phyloP scores from a whole-genome alignment of 2,797 vertebrate genomes.

The Hippopotamyrus pictus region DNA sequence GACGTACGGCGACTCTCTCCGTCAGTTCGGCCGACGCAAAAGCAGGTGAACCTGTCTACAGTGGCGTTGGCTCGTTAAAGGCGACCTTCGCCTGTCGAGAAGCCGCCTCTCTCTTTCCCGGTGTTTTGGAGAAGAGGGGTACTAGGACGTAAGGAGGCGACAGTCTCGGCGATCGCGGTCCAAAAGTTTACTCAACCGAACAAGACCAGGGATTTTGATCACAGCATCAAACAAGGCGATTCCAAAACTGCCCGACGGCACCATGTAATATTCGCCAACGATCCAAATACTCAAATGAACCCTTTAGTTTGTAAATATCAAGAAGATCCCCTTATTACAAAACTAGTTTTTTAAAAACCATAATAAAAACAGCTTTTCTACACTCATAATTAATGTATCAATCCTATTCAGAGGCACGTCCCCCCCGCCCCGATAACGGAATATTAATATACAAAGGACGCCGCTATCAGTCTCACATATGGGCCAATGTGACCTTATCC shows the following conservation, averaged over 20 bases:
- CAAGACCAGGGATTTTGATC: neutral
- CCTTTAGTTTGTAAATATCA: neutral
- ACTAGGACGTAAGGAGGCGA: neutral
- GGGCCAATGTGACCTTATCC: neutral
- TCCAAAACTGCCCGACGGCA: neutral
- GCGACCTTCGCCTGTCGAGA: neutral
- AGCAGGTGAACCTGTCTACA: neutral
- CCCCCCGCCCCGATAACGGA: neutral
- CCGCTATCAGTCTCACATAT: neutral
- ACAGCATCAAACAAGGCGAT: neutral
- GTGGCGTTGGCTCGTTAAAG: neutral
- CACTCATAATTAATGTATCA: neutral
- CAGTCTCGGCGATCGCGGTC: neutral
- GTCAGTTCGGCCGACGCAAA: neutral
- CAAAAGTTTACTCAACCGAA: neutral
- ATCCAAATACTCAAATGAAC: neutral
- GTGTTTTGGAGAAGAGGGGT: neutral
- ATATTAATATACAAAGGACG: neutral
- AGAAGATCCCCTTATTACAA: neutral
- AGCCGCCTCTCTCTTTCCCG: neutral
- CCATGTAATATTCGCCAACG: neutral
- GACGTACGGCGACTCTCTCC: neutral
- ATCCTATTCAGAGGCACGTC: neutral
- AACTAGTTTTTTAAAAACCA: neutral
- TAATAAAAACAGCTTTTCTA: neutral